These are phyloP conservation scores for Callipepla californica DNA, from an alignment of 2,113 vertebrate species.

Conservation along the genomic window DNA sequence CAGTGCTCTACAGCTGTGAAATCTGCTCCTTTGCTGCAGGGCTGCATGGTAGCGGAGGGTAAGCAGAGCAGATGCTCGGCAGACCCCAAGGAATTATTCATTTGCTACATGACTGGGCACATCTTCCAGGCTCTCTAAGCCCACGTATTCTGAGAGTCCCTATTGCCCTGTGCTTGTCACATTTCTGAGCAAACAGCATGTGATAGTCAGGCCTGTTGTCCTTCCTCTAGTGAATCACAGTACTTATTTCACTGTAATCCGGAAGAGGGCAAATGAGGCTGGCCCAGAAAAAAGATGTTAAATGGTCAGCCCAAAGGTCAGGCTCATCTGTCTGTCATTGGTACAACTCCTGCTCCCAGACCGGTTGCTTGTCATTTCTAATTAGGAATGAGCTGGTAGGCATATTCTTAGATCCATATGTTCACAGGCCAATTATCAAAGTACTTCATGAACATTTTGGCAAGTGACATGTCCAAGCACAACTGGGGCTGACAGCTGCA, in stretches of 20 bases:
- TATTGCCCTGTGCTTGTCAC: neutral
- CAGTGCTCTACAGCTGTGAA: neutral
- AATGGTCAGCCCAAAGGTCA: neutral
- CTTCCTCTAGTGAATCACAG: neutral
- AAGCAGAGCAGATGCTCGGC: neutral
- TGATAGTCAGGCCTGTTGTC: neutral
- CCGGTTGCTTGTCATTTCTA: neutral
- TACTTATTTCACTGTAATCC: neutral
- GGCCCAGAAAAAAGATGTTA: neutral
- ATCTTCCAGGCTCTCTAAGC: neutral
- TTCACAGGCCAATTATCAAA: neutral
- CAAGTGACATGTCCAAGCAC: neutral
- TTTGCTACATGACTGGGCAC: neutral
- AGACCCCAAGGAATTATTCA: neutral
- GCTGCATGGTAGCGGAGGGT: neutral
- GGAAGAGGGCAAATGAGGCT: neutral
- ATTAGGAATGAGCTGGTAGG: neutral
- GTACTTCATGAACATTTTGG: neutral
- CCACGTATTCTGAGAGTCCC: neutral
- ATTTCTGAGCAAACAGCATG: neutral
- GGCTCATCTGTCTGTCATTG: neutral
- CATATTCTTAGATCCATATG: neutral
- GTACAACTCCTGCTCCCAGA: neutral
- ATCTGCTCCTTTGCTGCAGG: neutral
- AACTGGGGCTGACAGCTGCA: neutral